Conservation (phyloP, 2,113 vertebrate species). For the Sinocyclocheilus anshuiensis region DNA sequence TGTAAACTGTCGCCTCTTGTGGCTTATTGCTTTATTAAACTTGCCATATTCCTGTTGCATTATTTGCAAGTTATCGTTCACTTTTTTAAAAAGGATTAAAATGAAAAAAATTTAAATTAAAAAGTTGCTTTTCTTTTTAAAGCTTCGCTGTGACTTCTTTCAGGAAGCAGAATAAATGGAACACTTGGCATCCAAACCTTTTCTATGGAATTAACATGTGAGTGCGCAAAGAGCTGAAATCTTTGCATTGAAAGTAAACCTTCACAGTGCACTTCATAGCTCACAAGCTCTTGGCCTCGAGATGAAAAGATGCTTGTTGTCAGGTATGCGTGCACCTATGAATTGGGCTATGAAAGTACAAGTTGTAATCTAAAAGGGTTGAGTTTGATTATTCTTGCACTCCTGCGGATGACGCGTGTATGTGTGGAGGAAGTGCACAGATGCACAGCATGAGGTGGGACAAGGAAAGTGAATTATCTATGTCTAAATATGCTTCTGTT, state of each 20-base stretch:
- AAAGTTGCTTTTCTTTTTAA: constrained; percentile 2
- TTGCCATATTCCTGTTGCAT: not conserved
- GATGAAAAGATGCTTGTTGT: constrained; percentile 28
- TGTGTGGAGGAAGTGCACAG: constrained; percentile 10
- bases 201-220: constrained; percentile 20
- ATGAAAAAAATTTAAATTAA: too few relatives aligned
- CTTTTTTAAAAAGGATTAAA: too few relatives aligned
- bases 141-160: constrained; percentile 11
- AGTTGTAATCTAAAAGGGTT: constrained; percentile 9
- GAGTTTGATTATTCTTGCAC: not conserved
- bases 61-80: not conserved
- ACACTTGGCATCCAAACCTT: not conserved
- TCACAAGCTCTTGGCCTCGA: not conserved
- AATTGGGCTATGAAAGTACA: not conserved
- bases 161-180: constrained; percentile 13
- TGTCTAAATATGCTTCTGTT: not conserved
- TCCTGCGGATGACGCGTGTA: not conserved
- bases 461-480: not conserved
- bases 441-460: constrained; percentile 8
- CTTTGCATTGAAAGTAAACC: not conserved
- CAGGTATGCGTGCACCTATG: not conserved
- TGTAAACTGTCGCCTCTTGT: not conserved
- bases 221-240: not conserved
- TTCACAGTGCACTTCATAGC: not conserved
- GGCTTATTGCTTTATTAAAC: not conserved